phyloP scores from a whole-genome alignment of 2,797 vertebrate species.

The Pygocentrus nattereri region DNA sequence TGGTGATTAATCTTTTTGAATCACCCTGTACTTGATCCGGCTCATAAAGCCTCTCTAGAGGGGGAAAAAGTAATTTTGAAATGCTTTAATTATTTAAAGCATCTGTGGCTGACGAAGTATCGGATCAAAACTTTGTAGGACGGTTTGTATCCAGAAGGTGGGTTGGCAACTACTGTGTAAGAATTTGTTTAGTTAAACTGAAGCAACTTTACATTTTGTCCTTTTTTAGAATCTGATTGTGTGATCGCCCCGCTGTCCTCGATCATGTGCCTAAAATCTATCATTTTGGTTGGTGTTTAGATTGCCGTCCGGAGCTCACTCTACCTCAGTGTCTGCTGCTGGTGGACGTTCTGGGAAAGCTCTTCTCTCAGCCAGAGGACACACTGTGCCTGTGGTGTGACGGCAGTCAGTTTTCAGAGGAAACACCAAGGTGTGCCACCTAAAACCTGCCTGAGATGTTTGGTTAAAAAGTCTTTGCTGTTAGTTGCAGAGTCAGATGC shows the following conservation, averaged over 20 bases:
- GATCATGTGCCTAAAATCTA: background rate
- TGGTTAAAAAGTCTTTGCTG: background rate
- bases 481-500: background rate
- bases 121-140: too few species aligned
- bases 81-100: too few species aligned
- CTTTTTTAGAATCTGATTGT: too few species aligned
- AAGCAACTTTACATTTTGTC: too few species aligned
- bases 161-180: too few species aligned
- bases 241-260: background rate
- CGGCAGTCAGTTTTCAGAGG: conserved; percentile 77
- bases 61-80: too few species aligned
- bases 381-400: conserved; percentile 85
- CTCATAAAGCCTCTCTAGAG: too few species aligned
- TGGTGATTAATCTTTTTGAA: too few species aligned
- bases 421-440: conserved; percentile 72
- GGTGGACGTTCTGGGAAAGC: conserved; percentile 81
- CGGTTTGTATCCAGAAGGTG: too few species aligned
- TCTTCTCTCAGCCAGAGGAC: conserved; percentile 82
- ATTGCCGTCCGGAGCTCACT: conserved; percentile 77
- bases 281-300: conserved; percentile 67
- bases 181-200: too few species aligned
- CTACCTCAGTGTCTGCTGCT: conserved; percentile 89
- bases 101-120: too few species aligned
- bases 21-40: too few species aligned
- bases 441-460: background rate